Evolutionary conservation across 1,140 invertebrate genomes (phyloP).

Genomic region (Eriosoma lanigerum): DNA sequence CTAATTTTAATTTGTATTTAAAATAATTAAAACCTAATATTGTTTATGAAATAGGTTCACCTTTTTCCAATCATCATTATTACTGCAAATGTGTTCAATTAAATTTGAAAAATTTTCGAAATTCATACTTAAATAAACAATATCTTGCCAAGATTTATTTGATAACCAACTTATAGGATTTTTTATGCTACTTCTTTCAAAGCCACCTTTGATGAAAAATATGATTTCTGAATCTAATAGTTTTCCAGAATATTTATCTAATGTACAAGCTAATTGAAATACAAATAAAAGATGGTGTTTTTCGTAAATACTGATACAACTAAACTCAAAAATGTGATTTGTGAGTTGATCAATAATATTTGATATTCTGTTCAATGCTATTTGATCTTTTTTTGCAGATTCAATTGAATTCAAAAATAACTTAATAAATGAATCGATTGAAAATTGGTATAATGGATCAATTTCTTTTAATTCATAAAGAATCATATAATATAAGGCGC

Average conservation of each 20-base stretch:
- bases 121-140: constrained; percentile 69
- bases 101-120: constrained; percentile 70
- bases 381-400: background rate
- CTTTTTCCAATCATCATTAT: constrained; percentile 70
- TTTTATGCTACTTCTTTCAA: constrained; percentile 75
- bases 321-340: constrained; percentile 27
- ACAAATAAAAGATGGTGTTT: constrained; percentile 86
- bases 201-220: constrained; percentile 65
- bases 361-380: background rate
- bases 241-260: constrained; percentile 69
- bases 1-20: too few species aligned
- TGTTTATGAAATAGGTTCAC: constrained; percentile 60
- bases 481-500: constrained; percentile 4
- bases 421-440: background rate
- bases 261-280: constrained; percentile 82
- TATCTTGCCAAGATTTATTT: constrained; percentile 75
- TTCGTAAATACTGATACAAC: constrained; percentile 75
- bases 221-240: constrained; percentile 75
- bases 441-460: constrained; percentile 34
- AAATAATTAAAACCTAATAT: too few species aligned
- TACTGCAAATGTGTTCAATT: constrained; percentile 67
- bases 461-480: constrained; percentile 19
- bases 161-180: constrained; percentile 49
- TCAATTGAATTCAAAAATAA: constrained; percentile 12
- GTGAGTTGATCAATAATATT: constrained; percentile 28